A percentile compares a stretch with the other conserved stretches of the same genome.
These are phyloP conservation scores for Microtus pennsylvanicus DNA, from an alignment of 2,113 vertebrate species.

Conservation along the genomic window DNA sequence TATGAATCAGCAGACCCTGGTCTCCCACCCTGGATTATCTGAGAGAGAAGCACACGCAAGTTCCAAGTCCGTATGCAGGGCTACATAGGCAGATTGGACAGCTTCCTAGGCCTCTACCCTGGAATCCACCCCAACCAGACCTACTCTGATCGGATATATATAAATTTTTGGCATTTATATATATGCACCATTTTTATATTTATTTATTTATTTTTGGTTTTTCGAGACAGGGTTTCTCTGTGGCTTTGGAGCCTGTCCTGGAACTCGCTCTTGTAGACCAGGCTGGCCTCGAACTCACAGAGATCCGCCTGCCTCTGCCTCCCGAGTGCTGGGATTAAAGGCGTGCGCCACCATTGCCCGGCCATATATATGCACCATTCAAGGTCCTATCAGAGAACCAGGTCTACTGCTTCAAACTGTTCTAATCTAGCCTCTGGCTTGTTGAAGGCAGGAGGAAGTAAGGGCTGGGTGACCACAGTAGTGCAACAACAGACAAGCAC, in stretches of 20 bases:
- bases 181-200: too few relatives aligned
- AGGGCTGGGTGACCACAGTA: neutral
- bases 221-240: too few relatives aligned
- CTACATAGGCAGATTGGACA: neutral
- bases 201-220: too few relatives aligned
- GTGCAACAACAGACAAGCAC: neutral
- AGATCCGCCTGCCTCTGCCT: too few relatives aligned
- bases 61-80: neutral
- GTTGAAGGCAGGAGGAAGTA: neutral
- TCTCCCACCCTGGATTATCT: neutral
- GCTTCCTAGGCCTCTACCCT: neutral
- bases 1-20: neutral
- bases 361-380: neutral
- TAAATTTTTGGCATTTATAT: too few relatives aligned
- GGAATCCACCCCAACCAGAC: neutral
- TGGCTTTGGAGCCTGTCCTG: too few relatives aligned
- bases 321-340: too few relatives aligned
- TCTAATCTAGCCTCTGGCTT: neutral
- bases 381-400: slow-evolving; percentile 21
- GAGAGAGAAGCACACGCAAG: neutral
- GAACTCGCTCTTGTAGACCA: too few relatives aligned
- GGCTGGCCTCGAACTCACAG: too few relatives aligned
- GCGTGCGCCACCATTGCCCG: too few relatives aligned
- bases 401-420: slow-evolving; percentile 6
- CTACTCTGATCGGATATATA: neutral